Evolutionary conservation across 35 echinoderm and acorn worm species (phyloP).

Genomic region (Eucidaris tribuloides): DNA sequence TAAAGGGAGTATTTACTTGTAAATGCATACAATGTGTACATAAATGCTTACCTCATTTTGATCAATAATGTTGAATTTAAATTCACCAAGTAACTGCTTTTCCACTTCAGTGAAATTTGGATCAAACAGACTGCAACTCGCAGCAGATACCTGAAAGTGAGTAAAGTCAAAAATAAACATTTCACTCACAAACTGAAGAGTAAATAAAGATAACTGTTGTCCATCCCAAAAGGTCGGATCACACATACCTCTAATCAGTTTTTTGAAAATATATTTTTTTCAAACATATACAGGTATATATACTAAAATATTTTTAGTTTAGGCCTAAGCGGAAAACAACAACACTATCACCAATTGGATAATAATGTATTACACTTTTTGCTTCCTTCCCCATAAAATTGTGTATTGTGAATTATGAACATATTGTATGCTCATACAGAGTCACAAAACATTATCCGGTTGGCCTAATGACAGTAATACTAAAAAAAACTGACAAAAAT

Average conservation of each 20-base stretch:
- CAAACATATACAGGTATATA: not conserved
- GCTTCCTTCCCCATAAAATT: too few relatives aligned
- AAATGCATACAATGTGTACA: too few relatives aligned
- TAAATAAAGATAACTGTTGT: not conserved
- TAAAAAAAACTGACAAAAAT: not conserved
- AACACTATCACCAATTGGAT: too few relatives aligned
- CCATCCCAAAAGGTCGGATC: not conserved
- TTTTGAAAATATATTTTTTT: not conserved
- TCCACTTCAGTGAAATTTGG: conserved; percentile 72
- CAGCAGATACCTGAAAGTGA: conserved; percentile 37
- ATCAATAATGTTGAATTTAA: conserved; percentile 44
- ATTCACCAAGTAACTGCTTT: conserved; percentile 36
- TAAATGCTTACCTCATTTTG: conserved; percentile 71
- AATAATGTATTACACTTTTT: too few relatives aligned
- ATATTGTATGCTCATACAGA: too few relatives aligned
- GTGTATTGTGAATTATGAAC: too few relatives aligned
- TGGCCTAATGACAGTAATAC: too few relatives aligned
- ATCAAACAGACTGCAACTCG: conserved; percentile 69
- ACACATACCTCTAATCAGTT: not conserved
- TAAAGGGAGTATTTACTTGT: not conserved
- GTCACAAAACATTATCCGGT: too few relatives aligned
- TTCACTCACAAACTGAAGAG: not conserved
- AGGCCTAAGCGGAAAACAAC: too few relatives aligned
- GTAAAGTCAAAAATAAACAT: conserved; percentile 21
- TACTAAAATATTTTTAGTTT: not conserved